Percentiles rank a stretch among this genome's conserved stretches.
phyloP scores from a whole-genome alignment of 2,888 invertebrate genomes.

The Venusia cambrica region DNA sequence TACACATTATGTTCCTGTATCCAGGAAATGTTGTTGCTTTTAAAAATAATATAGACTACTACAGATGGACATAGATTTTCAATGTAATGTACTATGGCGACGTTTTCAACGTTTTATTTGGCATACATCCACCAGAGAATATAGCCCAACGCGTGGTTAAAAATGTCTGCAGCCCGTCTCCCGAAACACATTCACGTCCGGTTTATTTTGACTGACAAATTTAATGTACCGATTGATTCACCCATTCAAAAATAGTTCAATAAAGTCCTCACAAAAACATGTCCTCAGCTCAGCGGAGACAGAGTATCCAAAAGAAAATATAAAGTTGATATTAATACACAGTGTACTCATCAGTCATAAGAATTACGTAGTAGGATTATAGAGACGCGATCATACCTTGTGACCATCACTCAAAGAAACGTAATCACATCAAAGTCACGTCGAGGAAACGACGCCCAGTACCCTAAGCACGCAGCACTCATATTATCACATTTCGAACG shows the following conservation, averaged over 20 bases:
- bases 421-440: conserved; percentile 35
- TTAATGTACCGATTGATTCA: conserved; percentile 23
- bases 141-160: too few relatives aligned
- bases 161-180: too few relatives aligned
- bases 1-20: neutral
- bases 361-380: conserved; percentile 43
- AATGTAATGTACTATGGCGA: too few relatives aligned
- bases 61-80: too few relatives aligned
- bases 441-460: conserved; percentile 35
- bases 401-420: conserved; percentile 50
- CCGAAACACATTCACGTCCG: conserved; percentile 20
- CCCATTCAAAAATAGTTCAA: conserved; percentile 19
- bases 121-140: too few relatives aligned
- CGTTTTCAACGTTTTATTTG: too few relatives aligned
- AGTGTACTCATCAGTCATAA: conserved; percentile 67
- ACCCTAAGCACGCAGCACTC: conserved; percentile 49
- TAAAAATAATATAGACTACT: too few relatives aligned
- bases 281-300: conserved; percentile 24
- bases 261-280: conserved; percentile 24
- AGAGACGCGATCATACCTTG: conserved; percentile 59
- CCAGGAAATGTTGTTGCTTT: too few relatives aligned
- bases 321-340: conserved; percentile 36
- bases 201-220: conserved; percentile 28
- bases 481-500: conserved; percentile 43
- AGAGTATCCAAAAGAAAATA: conserved; percentile 33